Percentiles rank a stretch among this genome's conserved stretches.
Evolutionary conservation across 2,888 invertebrate species (phyloP).

Genomic region (Hyles lineata): DNA sequence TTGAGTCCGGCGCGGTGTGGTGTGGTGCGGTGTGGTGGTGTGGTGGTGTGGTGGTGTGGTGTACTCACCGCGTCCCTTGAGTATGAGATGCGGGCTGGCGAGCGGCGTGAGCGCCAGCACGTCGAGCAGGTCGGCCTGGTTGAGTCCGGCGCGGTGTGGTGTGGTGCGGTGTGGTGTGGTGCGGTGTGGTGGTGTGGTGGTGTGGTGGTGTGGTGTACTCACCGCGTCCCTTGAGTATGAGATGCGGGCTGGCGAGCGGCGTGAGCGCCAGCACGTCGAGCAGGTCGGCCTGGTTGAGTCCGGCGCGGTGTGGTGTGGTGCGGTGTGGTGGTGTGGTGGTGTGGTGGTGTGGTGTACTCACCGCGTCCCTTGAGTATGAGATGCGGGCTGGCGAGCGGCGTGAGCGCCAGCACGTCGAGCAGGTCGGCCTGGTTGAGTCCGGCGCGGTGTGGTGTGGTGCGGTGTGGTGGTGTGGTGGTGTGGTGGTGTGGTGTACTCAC

Average conservation of each 20-base stretch:
- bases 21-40: no score
- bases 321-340: slow-evolving; percentile 84
- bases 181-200: no score
- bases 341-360: slow-evolving; percentile 67
- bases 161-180: no score
- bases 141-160: no score
- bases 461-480: not conserved
- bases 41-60: no score
- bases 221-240: slow-evolving; percentile 87
- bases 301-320: slow-evolving; percentile 70
- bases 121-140: no score
- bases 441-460: slow-evolving; percentile 4
- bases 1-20: no score
- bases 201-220: no score
- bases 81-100: slow-evolving; percentile 78
- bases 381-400: no score
- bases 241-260: not conserved
- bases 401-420: not conserved
- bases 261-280: not conserved
- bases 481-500: no score
- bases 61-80: slow-evolving; percentile 49
- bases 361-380: no score
- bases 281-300: slow-evolving; percentile 19
- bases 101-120: no score
- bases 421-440: not conserved